These are phyloP conservation scores for Ammodytes marinus DNA, from an alignment of 2,113 vertebrate species.

Conservation along the genomic window DNA sequence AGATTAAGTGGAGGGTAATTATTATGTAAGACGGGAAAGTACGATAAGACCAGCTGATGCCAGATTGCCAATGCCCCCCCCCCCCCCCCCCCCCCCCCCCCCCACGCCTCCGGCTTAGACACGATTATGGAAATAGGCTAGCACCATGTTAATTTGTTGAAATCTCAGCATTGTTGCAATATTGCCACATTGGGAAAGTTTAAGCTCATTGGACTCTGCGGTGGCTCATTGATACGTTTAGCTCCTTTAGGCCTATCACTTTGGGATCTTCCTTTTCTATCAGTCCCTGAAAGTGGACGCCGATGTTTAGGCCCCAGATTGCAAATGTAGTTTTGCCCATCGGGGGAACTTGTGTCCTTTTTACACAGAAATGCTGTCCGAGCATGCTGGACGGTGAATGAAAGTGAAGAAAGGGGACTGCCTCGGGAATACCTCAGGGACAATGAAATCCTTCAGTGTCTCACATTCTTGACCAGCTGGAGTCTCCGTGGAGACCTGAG, in stretches of 20 bases:
- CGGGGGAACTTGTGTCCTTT: not conserved
- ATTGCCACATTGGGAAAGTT: conserved; percentile 1
- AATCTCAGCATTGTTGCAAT: conserved; percentile 35
- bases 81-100: no score
- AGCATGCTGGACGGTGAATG: conserved; percentile 24
- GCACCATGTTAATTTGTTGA: conserved; percentile 45
- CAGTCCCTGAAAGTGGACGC: not conserved
- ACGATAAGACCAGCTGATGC: conserved; percentile 31
- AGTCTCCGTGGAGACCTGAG: conserved; percentile 53
- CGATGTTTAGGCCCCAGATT: not conserved
- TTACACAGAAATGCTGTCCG: conserved; percentile 46
- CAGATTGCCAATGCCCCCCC: conserved; percentile 33
- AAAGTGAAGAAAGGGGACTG: conserved; percentile 30
- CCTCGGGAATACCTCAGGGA: conserved; percentile 39
- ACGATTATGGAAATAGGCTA: conserved; percentile 37
- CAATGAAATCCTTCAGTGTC: conserved; percentile 54
- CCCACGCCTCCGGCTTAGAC: conserved; percentile 6
- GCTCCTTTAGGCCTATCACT: not conserved
- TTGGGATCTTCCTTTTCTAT: not conserved
- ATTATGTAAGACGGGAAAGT: conserved; percentile 31
- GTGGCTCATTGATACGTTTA: not conserved
- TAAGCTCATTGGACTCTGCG: not conserved
- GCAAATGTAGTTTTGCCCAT: not conserved
- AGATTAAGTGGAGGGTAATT: conserved; percentile 48
- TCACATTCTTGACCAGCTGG: conserved; percentile 63